These are phyloP conservation scores for Dromas ardeola DNA, from an alignment of 2,113 vertebrate species.

Conservation along the genomic window DNA sequence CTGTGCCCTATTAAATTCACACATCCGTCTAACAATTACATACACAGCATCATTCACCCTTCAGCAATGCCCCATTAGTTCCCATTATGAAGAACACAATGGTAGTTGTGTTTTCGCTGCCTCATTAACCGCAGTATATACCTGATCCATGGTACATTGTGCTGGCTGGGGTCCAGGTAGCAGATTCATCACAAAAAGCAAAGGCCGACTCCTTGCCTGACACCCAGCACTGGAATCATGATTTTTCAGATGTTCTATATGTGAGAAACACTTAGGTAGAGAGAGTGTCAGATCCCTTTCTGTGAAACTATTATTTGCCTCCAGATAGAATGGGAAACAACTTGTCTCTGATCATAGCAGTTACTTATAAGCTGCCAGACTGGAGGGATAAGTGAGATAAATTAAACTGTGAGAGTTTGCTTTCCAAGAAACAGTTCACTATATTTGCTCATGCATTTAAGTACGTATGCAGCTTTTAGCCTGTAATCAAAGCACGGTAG, in stretches of 20 bases:
- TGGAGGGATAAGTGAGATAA: constrained; percentile 70
- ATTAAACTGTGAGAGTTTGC: constrained; percentile 51
- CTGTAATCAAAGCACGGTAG: constrained; percentile 21
- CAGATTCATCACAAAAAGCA: not conserved
- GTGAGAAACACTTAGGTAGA: constrained; percentile 35
- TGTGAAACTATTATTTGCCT: constrained; percentile 69
- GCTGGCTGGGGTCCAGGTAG: not conserved
- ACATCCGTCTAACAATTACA: not conserved
- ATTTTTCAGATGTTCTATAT: constrained; percentile 17
- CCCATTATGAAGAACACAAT: constrained; percentile 5
- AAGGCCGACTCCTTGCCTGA: constrained; percentile 10
- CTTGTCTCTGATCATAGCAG: constrained; percentile 67
- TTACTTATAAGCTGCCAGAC: constrained; percentile 69
- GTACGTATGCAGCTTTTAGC: constrained; percentile 27
- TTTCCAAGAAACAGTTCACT: constrained; percentile 64
- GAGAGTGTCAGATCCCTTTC: constrained; percentile 49
- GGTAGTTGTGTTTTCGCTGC: constrained; percentile 10
- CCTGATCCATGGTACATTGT: not conserved
- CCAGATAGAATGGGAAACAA: constrained; percentile 67
- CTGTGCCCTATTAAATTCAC: constrained; percentile 43
- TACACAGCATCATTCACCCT: not conserved
- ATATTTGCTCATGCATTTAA: constrained; percentile 44
- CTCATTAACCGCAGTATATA: constrained; percentile 46
- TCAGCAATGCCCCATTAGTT: constrained; percentile 42
- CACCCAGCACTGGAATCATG: not conserved